phyloP scores from a whole-genome alignment of 2,113 vertebrate genomes.

The Turnix velox region DNA sequence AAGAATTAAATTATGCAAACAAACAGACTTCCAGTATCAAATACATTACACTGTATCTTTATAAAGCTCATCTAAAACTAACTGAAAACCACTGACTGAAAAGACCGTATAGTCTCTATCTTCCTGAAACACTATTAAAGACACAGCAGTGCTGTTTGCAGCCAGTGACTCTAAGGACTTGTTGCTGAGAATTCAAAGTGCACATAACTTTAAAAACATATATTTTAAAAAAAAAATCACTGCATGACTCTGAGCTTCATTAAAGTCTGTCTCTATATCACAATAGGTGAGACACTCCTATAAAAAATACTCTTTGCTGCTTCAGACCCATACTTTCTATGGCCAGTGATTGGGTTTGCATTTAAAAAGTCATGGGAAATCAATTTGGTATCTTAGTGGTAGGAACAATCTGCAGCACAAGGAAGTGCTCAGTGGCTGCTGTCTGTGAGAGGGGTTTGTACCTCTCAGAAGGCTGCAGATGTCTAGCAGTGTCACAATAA shows the following conservation, averaged over 20 bases:
- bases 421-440: neutral
- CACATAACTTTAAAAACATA: neutral
- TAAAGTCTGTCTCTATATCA: neutral
- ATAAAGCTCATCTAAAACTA: neutral
- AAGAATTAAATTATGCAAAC: constrained; percentile 42
- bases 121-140: neutral
- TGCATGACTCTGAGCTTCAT: neutral
- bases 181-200: neutral
- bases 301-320: constrained; percentile 2
- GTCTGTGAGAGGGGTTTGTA: neutral
- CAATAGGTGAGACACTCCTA: neutral
- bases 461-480: neutral
- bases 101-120: neutral
- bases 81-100: neutral
- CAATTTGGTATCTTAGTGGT: neutral
- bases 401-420: neutral
- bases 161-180: neutral
- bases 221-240: neutral
- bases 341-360: neutral
- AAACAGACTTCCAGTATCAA: constrained; percentile 17
- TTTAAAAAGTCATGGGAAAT: constrained; percentile 33
- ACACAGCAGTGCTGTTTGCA: neutral
- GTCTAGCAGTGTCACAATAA: neutral
- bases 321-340: constrained; percentile 10
- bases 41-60: neutral